Base-by-base conservation (phyloP, 2,797 vertebrate genomes). In the Erethizon dorsatum region DNA sequence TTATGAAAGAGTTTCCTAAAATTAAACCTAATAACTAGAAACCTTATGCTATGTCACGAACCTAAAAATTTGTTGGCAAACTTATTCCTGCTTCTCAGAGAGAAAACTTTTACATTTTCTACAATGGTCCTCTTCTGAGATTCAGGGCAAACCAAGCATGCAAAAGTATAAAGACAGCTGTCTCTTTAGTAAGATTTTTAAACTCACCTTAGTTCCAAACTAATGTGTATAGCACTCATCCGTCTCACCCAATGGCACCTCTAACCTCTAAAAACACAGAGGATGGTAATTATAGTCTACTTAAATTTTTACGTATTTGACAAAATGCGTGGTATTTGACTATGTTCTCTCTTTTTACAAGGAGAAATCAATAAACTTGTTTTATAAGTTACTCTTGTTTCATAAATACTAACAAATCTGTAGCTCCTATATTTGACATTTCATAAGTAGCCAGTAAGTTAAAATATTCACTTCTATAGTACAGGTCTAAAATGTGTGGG, bases 121-220 rank as follows among this genome's bases (percentile, higher is more conserved):
- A 52, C 20, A 45, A 24, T 37, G 24, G 67, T 75, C 63, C 52
- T 91, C 79, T 90, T 82, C 79, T 22, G 52, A 94, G 69, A 94
- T 71, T 63, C 79, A 88, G n/a, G 56, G n/a, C 54, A 92, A 59
- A 87, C 37, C 79, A 84, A 47, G 83, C 78, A 91, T 61, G 57
- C 45, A 88, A 50, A 63, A 91, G 5, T n/a, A 95, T 77, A 97
- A 97, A 97, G 97, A 97, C 9, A 52, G 97, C 95, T 65, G 57
- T 52, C 92, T 41, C 37, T 91, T 95, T 96, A 78, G 95, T 97
- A 98, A 97, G 88, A 94, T 95, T 98, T 94, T 98, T 92, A 97
- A 88, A 89, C 96, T 97, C 98, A 96, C 91, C 67, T 92, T 0
- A 75, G 77, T 83, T 88, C 54, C 41, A 83, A 91, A 78, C 45